Percentiles rank a stretch among this genome's conserved stretches.
Conservation (phyloP, 2,797 vertebrate species). For the Lutra lutra region DNA sequence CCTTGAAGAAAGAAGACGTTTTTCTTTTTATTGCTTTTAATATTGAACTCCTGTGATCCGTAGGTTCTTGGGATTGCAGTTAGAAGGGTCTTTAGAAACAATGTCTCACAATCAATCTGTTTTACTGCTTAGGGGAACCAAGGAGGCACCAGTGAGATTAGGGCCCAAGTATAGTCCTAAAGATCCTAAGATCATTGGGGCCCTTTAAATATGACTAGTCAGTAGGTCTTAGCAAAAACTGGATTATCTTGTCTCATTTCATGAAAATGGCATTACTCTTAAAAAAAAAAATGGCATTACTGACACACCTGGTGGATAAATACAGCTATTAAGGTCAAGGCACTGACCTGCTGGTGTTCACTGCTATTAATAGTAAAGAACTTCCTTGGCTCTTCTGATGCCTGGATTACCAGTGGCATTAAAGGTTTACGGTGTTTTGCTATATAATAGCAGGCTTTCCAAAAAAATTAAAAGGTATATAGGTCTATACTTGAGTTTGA, state of each 20-base stretch:
- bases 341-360: neutral
- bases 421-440: neutral
- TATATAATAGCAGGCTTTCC: neutral
- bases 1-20: neutral
- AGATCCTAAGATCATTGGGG: neutral
- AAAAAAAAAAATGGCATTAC: neutral
- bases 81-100: neutral
- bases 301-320: neutral
- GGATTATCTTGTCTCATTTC: neutral
- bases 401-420: neutral
- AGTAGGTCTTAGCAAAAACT: neutral
- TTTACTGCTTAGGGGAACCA: neutral
- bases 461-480: neutral
- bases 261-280: neutral
- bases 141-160: neutral
- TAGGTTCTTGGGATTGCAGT: neutral
- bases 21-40: neutral
- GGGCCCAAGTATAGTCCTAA: neutral
- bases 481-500: neutral
- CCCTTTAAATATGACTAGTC: neutral
- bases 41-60: neutral
- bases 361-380: neutral
- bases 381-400: neutral
- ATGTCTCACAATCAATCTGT: neutral
- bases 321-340: neutral